Conservation (phyloP, 2,113 vertebrate species). For the Cinclus mexicanus region DNA sequence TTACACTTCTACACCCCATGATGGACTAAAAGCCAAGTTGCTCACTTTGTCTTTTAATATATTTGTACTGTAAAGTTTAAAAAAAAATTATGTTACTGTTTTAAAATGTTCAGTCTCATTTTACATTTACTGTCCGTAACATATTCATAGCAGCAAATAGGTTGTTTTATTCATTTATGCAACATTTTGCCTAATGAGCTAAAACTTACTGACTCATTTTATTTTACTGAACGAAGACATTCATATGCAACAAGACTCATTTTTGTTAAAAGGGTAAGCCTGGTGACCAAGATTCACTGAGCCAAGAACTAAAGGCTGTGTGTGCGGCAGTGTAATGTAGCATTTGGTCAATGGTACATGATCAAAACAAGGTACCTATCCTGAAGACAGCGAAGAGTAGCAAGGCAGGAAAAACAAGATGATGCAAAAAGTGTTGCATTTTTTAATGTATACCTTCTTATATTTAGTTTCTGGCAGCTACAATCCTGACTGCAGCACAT, state of each 20-base stretch:
- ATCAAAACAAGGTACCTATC: not conserved
- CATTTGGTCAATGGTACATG: not conserved
- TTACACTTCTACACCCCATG: not conserved
- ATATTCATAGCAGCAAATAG: slow-evolving; percentile 9
- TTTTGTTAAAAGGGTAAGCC: not conserved
- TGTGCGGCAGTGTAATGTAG: not conserved
- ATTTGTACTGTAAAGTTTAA: not conserved
- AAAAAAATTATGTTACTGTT: not conserved
- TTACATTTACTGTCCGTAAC: not conserved
- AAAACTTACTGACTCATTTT: slow-evolving; percentile 49
- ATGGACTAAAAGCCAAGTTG: not conserved
- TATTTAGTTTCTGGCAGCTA: not conserved
- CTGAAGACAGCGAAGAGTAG: not conserved
- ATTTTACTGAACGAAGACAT: slow-evolving; percentile 11
- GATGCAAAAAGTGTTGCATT: not conserved
- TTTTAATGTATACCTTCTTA: not conserved
- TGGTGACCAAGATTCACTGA: not conserved
- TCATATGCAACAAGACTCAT: not conserved
- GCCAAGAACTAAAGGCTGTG: not conserved
- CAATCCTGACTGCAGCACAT: not conserved
- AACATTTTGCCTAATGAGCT: slow-evolving; percentile 50
- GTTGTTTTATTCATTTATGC: not conserved
- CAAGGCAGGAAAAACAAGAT: not conserved
- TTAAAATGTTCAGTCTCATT: not conserved
- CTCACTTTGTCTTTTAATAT: not conserved